Percentiles rank a stretch among this genome's conserved stretches.
phyloP scores from a whole-genome alignment of 2,888 invertebrate genomes.

The Galeopsomyia nigrocyanea region DNA sequence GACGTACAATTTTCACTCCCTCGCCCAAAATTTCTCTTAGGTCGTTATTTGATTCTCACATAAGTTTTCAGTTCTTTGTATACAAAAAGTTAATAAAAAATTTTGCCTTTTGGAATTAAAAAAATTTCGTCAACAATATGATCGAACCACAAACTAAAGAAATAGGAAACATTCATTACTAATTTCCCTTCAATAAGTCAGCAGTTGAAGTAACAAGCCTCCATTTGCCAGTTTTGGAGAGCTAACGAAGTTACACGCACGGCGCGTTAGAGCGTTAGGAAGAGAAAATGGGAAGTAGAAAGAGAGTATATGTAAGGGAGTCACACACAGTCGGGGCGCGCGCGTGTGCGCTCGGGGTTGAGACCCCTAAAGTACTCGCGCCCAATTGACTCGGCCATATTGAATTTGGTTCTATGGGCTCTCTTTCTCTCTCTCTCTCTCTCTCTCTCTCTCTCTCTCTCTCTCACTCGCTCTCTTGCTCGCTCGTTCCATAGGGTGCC shows the following conservation, averaged over 20 bases:
- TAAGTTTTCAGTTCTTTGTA: no score
- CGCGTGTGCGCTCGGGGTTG: slow-evolving; percentile 10
- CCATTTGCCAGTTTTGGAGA: slow-evolving; percentile 15
- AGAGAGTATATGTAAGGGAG: slow-evolving; percentile 35
- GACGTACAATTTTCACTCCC: no score
- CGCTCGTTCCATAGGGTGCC: slow-evolving; percentile 54
- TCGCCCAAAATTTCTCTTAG: no score
- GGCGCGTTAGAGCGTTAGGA: slow-evolving; percentile 40
- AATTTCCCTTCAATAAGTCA: slow-evolving; percentile 20
- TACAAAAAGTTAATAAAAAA: no score
- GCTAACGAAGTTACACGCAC: slow-evolving; percentile 29
- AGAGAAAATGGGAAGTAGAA: slow-evolving; percentile 30
- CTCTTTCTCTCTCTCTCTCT: slow-evolving; percentile 44
- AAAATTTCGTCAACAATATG: no score
- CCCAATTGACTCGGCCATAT: slow-evolving; percentile 68
- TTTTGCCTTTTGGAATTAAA: no score
- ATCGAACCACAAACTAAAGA: slow-evolving; percentile 9
- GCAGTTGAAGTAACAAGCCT: slow-evolving; percentile 17
- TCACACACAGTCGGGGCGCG: slow-evolving; percentile 40
- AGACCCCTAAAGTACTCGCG: slow-evolving; percentile 59
- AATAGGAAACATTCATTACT: background rate
- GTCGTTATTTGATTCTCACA: no score
- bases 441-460: slow-evolving; percentile 51
- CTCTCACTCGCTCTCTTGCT: background rate
- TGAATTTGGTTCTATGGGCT: slow-evolving; percentile 67